These are phyloP conservation scores for Chloroclystis v-ata DNA, from an alignment of 2,888 invertebrate genomes.

Conservation along the genomic window DNA sequence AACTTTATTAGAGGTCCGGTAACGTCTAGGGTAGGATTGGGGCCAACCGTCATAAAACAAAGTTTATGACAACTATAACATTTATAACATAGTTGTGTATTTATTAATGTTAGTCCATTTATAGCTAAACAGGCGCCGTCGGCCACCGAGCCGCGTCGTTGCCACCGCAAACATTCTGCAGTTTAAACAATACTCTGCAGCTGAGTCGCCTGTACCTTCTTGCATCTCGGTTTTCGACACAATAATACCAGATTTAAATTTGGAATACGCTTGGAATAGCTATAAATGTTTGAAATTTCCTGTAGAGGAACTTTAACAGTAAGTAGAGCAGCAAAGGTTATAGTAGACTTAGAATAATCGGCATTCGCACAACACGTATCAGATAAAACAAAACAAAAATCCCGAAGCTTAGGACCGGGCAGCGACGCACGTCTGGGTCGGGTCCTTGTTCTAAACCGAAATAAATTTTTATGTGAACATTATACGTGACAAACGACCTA, in stretches of 20 bases:
- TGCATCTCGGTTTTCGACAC: slow-evolving; percentile 8
- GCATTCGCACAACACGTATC: not conserved
- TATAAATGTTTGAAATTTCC: too few species aligned
- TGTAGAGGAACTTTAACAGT: too few species aligned
- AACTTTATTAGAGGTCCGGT: slow-evolving; percentile 64
- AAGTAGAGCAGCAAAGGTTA: too few species aligned
- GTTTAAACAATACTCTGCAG: slow-evolving; percentile 3
- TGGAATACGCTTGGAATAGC: not conserved
- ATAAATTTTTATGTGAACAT: slow-evolving; percentile 66
- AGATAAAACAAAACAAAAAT: slow-evolving; percentile 33
- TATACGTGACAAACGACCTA: slow-evolving; percentile 62
- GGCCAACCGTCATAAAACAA: slow-evolving; percentile 69
- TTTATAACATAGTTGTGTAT: slow-evolving; percentile 73
- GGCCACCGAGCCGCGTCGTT: slow-evolving; percentile 50
- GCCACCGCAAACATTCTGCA: slow-evolving; percentile 44
- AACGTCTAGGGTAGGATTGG: slow-evolving; percentile 46
- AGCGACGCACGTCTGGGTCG: slow-evolving; percentile 45
- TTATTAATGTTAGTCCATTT: slow-evolving; percentile 72
- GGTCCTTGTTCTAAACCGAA: slow-evolving; percentile 53
- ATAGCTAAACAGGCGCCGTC: slow-evolving; percentile 56
- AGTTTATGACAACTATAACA: slow-evolving; percentile 76
- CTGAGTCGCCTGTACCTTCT: not conserved
- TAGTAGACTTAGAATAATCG: not conserved
- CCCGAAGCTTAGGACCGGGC: slow-evolving; percentile 46
- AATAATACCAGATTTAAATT: slow-evolving; percentile 17